These are phyloP conservation scores for Lonchura striata DNA, from an alignment of 2,113 vertebrate species.

Conservation along the genomic window DNA sequence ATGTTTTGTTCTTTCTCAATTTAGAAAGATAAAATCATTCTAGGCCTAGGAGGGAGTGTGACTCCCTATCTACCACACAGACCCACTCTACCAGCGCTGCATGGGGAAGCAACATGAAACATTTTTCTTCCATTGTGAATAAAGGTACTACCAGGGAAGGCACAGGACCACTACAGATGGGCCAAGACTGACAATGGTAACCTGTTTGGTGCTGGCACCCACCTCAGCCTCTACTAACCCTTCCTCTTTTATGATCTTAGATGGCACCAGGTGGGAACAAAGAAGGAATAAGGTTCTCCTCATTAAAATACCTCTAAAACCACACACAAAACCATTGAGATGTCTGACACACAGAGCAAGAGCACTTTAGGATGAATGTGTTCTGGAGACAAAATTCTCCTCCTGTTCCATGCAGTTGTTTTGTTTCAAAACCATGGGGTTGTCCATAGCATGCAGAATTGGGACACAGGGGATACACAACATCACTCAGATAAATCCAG, in stretches of 20 bases:
- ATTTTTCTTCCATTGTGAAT: not conserved
- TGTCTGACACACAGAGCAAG: not conserved
- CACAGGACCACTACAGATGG: slow-evolving; percentile 31
- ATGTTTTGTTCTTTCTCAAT: slow-evolving; percentile 80
- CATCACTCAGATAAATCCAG: not conserved
- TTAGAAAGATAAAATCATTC: slow-evolving; percentile 70
- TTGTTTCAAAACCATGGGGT: not conserved
- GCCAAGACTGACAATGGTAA: slow-evolving; percentile 28
- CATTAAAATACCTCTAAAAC: slow-evolving; percentile 33
- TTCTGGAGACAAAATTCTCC: slow-evolving; percentile 24
- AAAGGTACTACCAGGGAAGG: slow-evolving; percentile 53
- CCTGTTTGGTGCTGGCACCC: not conserved
- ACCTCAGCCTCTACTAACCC: not conserved
- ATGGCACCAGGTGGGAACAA: not conserved
- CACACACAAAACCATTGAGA: not conserved
- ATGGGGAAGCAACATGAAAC: slow-evolving; percentile 22
- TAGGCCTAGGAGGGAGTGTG: slow-evolving; percentile 43
- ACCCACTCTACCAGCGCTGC: slow-evolving; percentile 38
- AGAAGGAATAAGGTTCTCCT: not conserved
- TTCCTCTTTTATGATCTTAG: slow-evolving; percentile 26
- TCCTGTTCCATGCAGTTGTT: not conserved
- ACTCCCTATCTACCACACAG: slow-evolving; percentile 25
- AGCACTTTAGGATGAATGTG: slow-evolving; percentile 14
- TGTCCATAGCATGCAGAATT: not conserved
- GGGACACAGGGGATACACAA: not conserved